Evolutionary conservation across 2,113 vertebrate genomes (phyloP), one percentile per base, ranked within the genome.

Genomic region (Phaethon lepturus): DNA sequence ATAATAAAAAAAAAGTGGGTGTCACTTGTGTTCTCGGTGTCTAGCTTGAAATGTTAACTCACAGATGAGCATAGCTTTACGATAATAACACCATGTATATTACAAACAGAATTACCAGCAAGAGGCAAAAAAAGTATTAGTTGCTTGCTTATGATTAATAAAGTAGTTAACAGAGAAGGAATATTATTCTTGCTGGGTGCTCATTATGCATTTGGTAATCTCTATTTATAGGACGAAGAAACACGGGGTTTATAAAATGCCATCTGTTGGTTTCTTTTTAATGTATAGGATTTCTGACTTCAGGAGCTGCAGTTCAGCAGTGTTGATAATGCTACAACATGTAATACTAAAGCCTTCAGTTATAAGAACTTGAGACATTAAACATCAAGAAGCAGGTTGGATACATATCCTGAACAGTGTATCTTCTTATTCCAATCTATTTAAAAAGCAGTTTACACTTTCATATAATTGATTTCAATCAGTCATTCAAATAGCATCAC

Each of bases 201-300:
- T 93, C 68, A 64, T 95, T 95, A 94, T 86, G 83, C 73, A 81
- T 91, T 95, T 95, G 82, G 77, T 92, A 92, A 87, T 94, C 68
- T 94, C 85, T 90, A 84, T 96, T 97, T 93, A 93, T 95, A 96
- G 91, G 83, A 95, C 87, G 95, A 83, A 86, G 96, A 97, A 96
- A 88, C 87, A 91, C 58, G 64, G 83, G 63, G 53, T 82, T 97
- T 95, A 93, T 95, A 93, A 97, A 97, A 90, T 63, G 80, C 91
- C 95, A 96, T 97, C 96, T 97, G 86, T 92, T 93, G 71, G 77
- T 77, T 96, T 88, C 90, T 90, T 94, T 90, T 62, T 62, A 95
- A 90, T 50, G 55, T 89, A 94, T 88, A 86, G 87, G 86, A 96
- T 95, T 97, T 95, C 64, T 95, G 91, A 92, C 64, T 94, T 82